These are phyloP conservation scores for Cylloceria caligata DNA, from an alignment of 2,888 invertebrate genomes.

Conservation along the genomic window DNA sequence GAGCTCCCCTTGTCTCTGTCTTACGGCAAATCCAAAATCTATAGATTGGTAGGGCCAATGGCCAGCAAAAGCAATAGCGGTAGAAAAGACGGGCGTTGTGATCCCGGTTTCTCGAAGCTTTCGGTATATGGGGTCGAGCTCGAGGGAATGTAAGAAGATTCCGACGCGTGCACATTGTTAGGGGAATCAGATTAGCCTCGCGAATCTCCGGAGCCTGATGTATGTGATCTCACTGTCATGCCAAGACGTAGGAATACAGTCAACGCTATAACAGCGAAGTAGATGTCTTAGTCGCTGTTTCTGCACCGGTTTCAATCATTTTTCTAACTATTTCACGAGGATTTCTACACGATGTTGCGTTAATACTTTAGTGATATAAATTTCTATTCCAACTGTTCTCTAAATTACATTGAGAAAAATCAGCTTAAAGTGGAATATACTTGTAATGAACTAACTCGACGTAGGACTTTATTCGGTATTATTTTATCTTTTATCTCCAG, in stretches of 20 bases:
- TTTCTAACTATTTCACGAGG: neutral
- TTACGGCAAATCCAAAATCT: constrained; percentile 82
- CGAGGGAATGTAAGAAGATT: constrained; percentile 83
- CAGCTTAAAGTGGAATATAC: neutral
- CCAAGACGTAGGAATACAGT: constrained; percentile 47
- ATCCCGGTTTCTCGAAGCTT: constrained; percentile 54
- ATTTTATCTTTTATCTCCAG: constrained; percentile 64
- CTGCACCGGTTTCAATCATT: neutral
- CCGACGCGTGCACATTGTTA: constrained; percentile 85
- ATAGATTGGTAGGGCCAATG: constrained; percentile 75
- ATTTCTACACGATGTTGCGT: neutral
- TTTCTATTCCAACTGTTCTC: too few relatives aligned
- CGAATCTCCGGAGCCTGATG: constrained; percentile 80
- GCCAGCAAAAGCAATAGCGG: constrained; percentile 44
- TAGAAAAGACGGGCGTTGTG: constrained; percentile 55
- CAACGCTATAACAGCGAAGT: neutral
- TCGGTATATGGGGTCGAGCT: constrained; percentile 50
- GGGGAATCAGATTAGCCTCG: constrained; percentile 84
- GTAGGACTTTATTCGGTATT: constrained; percentile 21
- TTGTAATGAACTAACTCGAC: neutral
- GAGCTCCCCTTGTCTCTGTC: constrained; percentile 39
- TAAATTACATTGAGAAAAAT: neutral
- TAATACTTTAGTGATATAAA: neutral
- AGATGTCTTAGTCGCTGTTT: neutral
- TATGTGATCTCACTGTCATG: constrained; percentile 78